phyloP scores from a whole-genome alignment of 2,797 vertebrate genomes.

The Syncerus caffer region DNA sequence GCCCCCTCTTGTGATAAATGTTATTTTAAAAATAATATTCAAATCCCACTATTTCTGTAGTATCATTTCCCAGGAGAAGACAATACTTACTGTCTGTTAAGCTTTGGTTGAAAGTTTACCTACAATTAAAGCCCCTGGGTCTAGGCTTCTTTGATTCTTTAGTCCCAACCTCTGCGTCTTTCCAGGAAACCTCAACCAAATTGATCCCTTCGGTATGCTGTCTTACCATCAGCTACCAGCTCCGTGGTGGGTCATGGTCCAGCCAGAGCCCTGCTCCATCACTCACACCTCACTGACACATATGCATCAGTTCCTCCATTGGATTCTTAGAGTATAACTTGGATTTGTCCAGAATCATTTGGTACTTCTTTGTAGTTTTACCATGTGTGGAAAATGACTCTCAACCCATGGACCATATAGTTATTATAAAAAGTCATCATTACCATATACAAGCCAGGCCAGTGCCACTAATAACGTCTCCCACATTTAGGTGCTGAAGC shows the following conservation, averaged over 20 bases:
- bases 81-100: not conserved
- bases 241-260: not conserved
- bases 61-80: not conserved
- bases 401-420: not conserved
- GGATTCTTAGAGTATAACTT: not conserved
- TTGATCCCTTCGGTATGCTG: not conserved
- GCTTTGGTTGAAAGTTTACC: not conserved
- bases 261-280: fast-evolving
- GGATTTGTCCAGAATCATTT: not conserved
- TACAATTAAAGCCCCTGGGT: not conserved
- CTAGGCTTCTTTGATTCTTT: not conserved
- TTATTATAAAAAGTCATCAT: not conserved
- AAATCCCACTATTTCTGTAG: not conserved
- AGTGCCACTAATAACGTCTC: not conserved
- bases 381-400: not conserved
- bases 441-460: not conserved
- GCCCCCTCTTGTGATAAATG: not conserved
- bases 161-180: not conserved
- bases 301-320: not conserved
- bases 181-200: not conserved
- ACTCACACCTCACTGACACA: not conserved
- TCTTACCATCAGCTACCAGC: not conserved
- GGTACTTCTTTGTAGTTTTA: not conserved
- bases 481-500: not conserved
- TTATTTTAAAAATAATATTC: not conserved